These are phyloP conservation scores for Propithecus coquereli DNA, from an alignment of 2,113 vertebrate species.

Conservation along the genomic window DNA sequence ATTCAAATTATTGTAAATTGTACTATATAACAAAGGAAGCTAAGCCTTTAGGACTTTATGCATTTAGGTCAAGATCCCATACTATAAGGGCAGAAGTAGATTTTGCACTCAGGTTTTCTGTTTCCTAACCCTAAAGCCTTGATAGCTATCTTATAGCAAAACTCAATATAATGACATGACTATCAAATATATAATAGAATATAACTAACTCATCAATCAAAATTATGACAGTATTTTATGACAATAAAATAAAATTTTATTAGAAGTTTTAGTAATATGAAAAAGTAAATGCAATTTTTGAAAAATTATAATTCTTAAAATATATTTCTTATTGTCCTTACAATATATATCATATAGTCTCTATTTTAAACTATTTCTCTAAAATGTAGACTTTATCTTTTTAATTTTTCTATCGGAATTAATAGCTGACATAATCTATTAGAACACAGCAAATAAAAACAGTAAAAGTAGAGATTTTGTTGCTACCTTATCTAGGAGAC, in stretches of 20 bases:
- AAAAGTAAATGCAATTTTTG: background rate
- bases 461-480: background rate
- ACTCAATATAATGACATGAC: background rate
- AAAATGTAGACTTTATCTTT: background rate
- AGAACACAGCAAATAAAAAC: background rate
- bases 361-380: background rate
- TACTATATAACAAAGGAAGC: background rate
- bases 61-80: background rate
- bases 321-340: background rate
- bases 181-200: background rate
- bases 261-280: background rate
- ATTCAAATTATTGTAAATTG: background rate
- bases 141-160: background rate
- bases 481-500: background rate
- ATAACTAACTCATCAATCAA: background rate
- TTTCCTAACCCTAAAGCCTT: background rate
- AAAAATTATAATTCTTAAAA: background rate
- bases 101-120: background rate
- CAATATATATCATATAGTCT: background rate
- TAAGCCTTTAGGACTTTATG: background rate
- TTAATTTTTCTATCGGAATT: background rate
- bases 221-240: background rate
- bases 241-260: background rate
- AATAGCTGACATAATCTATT: background rate
- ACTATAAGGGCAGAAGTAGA: fast-evolving